Percentiles rank a stretch among this genome's conserved stretches.
phyloP scores from a whole-genome alignment of 2,113 vertebrate genomes.

The Malurus alboscapulatus region DNA sequence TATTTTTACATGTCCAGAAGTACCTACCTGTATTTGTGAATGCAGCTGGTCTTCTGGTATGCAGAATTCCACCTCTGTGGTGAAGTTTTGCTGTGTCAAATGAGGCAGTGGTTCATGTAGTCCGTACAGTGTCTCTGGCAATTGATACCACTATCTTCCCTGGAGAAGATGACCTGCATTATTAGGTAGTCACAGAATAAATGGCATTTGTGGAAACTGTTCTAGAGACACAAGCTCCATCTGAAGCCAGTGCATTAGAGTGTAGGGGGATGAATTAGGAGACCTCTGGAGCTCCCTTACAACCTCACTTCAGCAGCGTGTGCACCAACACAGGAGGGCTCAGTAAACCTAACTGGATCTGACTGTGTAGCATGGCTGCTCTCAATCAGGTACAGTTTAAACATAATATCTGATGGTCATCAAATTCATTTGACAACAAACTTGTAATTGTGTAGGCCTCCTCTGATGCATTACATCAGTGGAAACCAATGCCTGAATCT shows the following conservation, averaged over 20 bases:
- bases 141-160: background rate
- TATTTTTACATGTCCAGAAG: background rate
- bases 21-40: background rate
- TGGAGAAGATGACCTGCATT: background rate
- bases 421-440: background rate
- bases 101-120: rapidly evolving
- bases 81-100: background rate
- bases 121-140: background rate
- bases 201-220: background rate
- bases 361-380: background rate
- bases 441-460: background rate
- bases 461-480: background rate
- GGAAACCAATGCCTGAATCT: background rate
- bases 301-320: background rate
- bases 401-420: background rate
- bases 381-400: background rate
- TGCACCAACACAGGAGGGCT: background rate
- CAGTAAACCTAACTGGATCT: background rate
- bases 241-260: background rate
- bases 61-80: background rate
- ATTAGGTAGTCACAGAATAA: background rate
- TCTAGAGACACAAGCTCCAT: background rate
- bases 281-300: background rate
- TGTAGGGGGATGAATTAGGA: background rate
- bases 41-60: background rate